Conservation (phyloP, 2,888 invertebrate species). For the Macropis europaea region DNA sequence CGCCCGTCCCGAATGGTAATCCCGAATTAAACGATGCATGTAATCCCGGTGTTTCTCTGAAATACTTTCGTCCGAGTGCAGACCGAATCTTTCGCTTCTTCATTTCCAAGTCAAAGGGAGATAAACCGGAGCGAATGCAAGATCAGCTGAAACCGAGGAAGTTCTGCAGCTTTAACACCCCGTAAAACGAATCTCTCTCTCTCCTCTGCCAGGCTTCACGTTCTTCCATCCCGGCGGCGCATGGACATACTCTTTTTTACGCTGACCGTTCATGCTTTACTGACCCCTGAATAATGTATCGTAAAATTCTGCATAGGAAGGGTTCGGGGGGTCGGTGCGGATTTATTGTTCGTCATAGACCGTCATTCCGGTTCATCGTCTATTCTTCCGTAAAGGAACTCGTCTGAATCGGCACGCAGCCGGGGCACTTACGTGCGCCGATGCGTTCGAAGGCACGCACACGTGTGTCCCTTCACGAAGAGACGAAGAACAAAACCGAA, state of each 20-base stretch:
- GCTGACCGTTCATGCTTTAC: neutral
- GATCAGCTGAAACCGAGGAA: constrained; percentile 19
- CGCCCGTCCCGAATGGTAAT: neutral
- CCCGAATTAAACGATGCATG: neutral
- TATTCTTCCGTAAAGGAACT: constrained; percentile 48
- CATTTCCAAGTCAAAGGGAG: constrained; percentile 38
- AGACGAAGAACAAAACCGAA: constrained; percentile 51
- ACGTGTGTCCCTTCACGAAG: neutral
- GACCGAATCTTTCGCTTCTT: constrained; percentile 9
- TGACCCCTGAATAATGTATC: neutral
- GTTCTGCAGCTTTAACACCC: neutral
- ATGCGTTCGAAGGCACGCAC: constrained; percentile 27
- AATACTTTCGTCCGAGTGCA: constrained; percentile 6
- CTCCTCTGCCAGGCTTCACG: too few species aligned
- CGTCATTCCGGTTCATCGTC: constrained; percentile 22
- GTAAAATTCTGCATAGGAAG: neutral
- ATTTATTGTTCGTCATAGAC: neutral
- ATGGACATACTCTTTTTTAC: too few species aligned
- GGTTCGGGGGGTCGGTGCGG: too few species aligned
- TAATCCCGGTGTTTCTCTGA: constrained; percentile 8
- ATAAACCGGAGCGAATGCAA: constrained; percentile 2
- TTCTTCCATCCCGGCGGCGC: too few species aligned
- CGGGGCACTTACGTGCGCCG: constrained; percentile 18
- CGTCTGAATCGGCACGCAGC: constrained; percentile 25
- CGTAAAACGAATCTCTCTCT: constrained; percentile 10